Conservation (phyloP, 2,888 invertebrate species). For the Chymomyza fuscimana region DNA sequence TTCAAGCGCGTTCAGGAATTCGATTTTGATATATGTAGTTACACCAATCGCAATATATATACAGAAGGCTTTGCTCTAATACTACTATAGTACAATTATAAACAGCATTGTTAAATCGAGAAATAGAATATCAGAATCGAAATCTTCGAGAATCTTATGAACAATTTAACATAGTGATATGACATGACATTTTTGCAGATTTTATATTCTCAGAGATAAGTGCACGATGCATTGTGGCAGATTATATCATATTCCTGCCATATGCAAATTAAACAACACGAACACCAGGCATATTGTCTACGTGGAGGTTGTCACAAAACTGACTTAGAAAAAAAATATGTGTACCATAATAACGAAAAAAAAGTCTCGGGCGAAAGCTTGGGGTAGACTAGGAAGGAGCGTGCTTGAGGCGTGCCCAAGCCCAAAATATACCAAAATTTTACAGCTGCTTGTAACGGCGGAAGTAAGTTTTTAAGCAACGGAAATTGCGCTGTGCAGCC, state of each 20-base stretch:
- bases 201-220: not conserved
- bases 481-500: conserved; percentile 71
- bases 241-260: not conserved
- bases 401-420: not conserved
- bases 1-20: no score
- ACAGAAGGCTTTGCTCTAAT: no score
- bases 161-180: no score
- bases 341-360: not conserved
- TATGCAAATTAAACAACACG: not conserved
- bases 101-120: no score
- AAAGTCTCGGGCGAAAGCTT: no score
- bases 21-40: no score
- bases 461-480: conserved; percentile 72
- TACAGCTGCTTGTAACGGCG: conserved; percentile 30
- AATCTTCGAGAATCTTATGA: no score
- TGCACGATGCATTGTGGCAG: not conserved
- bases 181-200: not conserved
- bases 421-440: not conserved
- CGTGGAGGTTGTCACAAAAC: not conserved
- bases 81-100: no score
- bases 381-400: no score
- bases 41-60: no score
- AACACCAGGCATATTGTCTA: not conserved
- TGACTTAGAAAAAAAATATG: not conserved
- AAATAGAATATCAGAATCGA: no score